These are phyloP conservation scores for Solea solea DNA, from an alignment of 2,113 vertebrate genomes.

Conservation along the genomic window DNA sequence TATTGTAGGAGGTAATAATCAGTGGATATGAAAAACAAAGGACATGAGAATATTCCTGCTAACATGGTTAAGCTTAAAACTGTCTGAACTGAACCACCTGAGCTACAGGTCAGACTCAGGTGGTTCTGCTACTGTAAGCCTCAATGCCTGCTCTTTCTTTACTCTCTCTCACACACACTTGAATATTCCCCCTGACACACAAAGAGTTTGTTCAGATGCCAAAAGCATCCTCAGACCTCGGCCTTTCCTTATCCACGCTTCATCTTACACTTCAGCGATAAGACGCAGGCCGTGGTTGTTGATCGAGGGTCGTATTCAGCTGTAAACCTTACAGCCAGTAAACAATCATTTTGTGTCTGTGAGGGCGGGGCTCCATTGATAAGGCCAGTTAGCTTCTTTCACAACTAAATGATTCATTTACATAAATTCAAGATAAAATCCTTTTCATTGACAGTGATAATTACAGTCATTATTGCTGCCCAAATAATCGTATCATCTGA, in stretches of 20 bases:
- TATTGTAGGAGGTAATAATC: too few species aligned
- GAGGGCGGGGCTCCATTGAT: conserved; percentile 34
- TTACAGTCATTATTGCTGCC: conserved; percentile 57
- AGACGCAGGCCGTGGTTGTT: conserved; percentile 2
- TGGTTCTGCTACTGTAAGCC: too few species aligned
- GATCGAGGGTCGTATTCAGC: conserved; percentile 12
- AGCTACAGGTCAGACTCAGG: too few species aligned
- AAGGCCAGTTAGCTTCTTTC: conserved; percentile 49
- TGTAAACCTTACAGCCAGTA: conserved; percentile 33
- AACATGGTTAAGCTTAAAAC: too few species aligned
- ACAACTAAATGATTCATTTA: conserved; percentile 57
- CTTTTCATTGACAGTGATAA: conserved; percentile 58
- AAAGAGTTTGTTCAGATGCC: background rate
- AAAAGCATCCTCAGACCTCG: conserved; percentile 1
- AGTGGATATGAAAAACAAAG: too few species aligned
- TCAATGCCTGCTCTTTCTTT: too few species aligned
- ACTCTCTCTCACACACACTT: too few species aligned
- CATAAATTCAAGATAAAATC: conserved; percentile 62
- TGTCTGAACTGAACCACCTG: too few species aligned
- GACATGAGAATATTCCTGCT: too few species aligned
- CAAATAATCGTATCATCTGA: conserved; percentile 48
- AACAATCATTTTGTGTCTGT: conserved; percentile 37
- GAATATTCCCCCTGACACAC: background rate
- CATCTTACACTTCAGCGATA: conserved; percentile 25
- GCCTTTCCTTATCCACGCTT: conserved; percentile 2